Evolutionary conservation across 2,888 invertebrate species (phyloP).

Genomic region (Heliconius sara): DNA sequence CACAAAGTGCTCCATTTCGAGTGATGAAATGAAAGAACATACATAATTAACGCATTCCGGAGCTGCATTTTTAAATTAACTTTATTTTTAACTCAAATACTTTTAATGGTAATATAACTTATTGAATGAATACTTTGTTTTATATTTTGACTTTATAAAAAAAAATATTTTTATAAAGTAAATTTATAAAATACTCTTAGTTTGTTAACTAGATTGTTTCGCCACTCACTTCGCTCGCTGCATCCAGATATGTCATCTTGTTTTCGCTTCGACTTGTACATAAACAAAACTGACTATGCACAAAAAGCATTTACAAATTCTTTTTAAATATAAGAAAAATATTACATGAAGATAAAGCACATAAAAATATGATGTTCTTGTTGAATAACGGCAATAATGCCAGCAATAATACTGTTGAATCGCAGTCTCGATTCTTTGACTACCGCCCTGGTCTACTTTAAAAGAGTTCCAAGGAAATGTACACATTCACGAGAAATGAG

Average conservation of each 20-base stretch:
- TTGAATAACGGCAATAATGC: not conserved
- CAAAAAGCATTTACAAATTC: not conserved
- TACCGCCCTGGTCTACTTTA: not conserved
- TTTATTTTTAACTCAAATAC: not conserved
- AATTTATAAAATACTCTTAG: not conserved
- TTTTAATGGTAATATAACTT: not conserved
- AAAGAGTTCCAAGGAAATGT: not conserved
- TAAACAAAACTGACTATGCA: not conserved
- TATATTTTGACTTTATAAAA: not conserved
- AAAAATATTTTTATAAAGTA: not conserved
- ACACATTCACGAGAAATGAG: not conserved
- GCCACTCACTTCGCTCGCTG: not conserved
- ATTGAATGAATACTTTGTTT: not conserved
- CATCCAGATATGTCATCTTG: not conserved
- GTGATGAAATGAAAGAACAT: conserved; percentile 22
- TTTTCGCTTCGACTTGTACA: not conserved
- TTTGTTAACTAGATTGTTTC: too few species aligned
- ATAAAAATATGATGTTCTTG: not conserved
- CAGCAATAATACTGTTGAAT: not conserved
- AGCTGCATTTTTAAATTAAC: not conserved
- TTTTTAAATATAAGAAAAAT: not conserved
- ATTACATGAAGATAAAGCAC: not conserved
- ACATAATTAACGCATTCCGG: conserved; percentile 16
- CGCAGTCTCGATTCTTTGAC: not conserved
- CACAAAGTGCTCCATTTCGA: conserved; percentile 25